A percentile compares a stretch with the other conserved stretches of the same genome.
phyloP scores from a whole-genome alignment of 2,888 invertebrate genomes.

The Pollenia amentaria region DNA sequence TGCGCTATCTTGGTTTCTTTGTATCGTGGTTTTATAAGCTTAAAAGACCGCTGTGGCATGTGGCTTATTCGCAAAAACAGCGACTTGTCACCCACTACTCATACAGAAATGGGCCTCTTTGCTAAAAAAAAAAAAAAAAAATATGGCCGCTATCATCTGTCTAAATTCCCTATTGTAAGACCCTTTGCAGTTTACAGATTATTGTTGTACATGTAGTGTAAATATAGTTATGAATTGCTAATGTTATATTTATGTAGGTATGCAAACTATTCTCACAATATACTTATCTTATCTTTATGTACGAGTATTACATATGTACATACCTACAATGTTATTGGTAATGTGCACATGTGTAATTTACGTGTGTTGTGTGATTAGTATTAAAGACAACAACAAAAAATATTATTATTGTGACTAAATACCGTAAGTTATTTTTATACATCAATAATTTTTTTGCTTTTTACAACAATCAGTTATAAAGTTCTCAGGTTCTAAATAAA shows the following conservation, averaged over 20 bases:
- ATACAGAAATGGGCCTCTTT: too few relatives aligned
- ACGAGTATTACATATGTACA: too few relatives aligned
- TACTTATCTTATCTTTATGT: neutral
- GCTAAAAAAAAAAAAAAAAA: too few relatives aligned
- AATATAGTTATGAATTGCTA: constrained; percentile 57
- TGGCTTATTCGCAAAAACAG: too few relatives aligned
- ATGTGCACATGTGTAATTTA: constrained; percentile 7
- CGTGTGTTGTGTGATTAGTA: too few relatives aligned
- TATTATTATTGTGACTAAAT: constrained; percentile 55
- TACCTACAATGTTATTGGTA: neutral
- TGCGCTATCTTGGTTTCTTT: too few relatives aligned
- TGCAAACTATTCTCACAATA: neutral
- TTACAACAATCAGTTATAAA: constrained; percentile 41
- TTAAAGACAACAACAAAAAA: constrained; percentile 8
- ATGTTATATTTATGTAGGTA: constrained; percentile 7
- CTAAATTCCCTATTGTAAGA: too few relatives aligned
- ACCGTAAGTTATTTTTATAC: constrained; percentile 52
- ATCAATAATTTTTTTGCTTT: constrained; percentile 3
- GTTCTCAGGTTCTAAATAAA: constrained; percentile 60
- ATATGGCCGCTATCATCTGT: too few relatives aligned
- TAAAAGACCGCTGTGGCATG: too few relatives aligned
- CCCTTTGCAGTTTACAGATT: too few relatives aligned
- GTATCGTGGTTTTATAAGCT: too few relatives aligned
- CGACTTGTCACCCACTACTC: too few relatives aligned
- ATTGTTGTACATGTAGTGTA: constrained; percentile 39